phyloP scores from a whole-genome alignment of 1,140 invertebrate species.

The Achatina immaculata region DNA sequence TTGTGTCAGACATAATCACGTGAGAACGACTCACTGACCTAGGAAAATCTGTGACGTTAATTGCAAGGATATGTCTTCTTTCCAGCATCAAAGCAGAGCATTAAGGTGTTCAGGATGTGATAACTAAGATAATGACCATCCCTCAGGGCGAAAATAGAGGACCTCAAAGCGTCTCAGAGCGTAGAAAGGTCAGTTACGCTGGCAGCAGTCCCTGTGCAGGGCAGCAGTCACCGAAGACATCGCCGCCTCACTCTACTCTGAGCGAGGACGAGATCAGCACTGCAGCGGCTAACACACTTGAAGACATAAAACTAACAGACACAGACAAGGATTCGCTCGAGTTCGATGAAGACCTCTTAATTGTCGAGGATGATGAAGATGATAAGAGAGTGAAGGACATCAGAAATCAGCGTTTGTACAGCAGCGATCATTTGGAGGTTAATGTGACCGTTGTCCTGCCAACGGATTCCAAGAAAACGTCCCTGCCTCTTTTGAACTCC shows the following conservation, averaged over 20 bases:
- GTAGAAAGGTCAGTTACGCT: constrained; percentile 18
- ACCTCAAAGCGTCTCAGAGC: constrained; percentile 29
- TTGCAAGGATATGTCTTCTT: too few species aligned
- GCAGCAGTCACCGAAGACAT: background rate
- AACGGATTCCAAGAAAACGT: background rate
- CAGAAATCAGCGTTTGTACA: background rate
- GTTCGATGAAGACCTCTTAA: background rate
- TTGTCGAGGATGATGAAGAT: background rate
- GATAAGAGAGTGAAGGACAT: background rate
- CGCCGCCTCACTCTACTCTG: background rate
- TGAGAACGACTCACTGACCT: background rate
- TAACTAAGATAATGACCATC: constrained; percentile 32
- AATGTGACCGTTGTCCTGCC: background rate
- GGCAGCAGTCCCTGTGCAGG: background rate
- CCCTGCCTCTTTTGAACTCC: constrained; percentile 9
- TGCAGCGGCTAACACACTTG: background rate
- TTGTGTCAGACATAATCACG: background rate
- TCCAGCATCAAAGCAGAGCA: background rate
- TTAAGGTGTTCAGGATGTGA: background rate
- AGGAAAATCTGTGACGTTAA: too few species aligned
- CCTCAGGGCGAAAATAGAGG: constrained; percentile 38
- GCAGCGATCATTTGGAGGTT: background rate
- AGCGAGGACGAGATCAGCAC: background rate
- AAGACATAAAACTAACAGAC: background rate
- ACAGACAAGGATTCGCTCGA: background rate